Base-by-base conservation (phyloP, 2,888 invertebrate species). In the Eupithecia insigniata region DNA sequence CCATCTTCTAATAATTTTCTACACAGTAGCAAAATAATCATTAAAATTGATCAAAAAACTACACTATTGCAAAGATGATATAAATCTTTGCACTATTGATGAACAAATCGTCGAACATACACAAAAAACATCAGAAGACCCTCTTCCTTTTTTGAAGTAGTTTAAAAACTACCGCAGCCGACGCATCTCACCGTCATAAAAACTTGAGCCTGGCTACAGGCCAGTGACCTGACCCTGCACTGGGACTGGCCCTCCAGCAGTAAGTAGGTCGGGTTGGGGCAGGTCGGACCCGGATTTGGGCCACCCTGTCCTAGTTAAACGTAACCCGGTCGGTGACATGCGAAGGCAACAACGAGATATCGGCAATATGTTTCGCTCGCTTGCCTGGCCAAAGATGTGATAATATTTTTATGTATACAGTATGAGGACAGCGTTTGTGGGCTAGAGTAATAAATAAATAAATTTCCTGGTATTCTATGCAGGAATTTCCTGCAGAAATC, bases 231-330 rank as follows among this genome's bases (percentile, higher is more conserved):
- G 71, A 71, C 70, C 72, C 75, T 73, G 75, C 62, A 66, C 70
- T 66, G 62, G 5, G 22, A 30, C 46, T n/a, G 43, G 51, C 68
- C 65, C 60, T 28, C 66, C 65, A 66, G 73, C 43, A 80, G 81
- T 81, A 84, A 84, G 79, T 89, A 83, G 88, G 89, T 88, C 87
- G 90, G 1, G 18, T 34, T 92, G 89, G 80, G 91, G 90, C 86
- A 91, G 92, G 92, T 91, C 92, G 83, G 83, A 89, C 82, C 81
- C 78, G 78, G 83, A 87, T 86, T 83, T 83, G 81, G 87, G 84
- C 70, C 84, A 79, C 73, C 75, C 79, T 83, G 88, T 76, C 83
- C 86, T 79, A 84, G 77, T 83, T 85, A 78, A 70, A 80, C 80
- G 80, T 72, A 81, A 80, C 79, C 80, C 77, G 79, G 80, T 71